Percentiles rank a stretch among this genome's conserved stretches.
Evolutionary conservation across 2,113 vertebrate species (phyloP).

Genomic region (Rhegmatorhina hoffmannsi): DNA sequence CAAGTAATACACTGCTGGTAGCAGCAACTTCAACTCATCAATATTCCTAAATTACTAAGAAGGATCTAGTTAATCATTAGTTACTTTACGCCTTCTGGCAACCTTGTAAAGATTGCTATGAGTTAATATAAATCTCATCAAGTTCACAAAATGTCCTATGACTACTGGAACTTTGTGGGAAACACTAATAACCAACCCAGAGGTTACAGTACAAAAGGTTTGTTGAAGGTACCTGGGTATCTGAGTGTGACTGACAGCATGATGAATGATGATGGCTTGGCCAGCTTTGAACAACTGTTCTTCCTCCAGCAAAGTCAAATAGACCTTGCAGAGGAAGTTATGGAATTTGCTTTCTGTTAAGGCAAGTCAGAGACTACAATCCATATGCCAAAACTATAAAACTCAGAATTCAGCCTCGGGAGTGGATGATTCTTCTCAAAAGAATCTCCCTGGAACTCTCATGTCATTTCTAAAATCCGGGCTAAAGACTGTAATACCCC

Average conservation of each 20-base stretch:
- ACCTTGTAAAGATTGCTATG: slow-evolving; percentile 16
- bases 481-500: not conserved
- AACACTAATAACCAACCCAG: slow-evolving; percentile 4
- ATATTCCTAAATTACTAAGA: slow-evolving; percentile 42
- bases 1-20: not conserved
- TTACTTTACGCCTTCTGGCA: slow-evolving; percentile 39
- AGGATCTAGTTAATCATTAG: slow-evolving; percentile 54
- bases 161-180: slow-evolving; percentile 38
- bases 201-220: not conserved
- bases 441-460: not conserved
- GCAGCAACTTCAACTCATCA: not conserved
- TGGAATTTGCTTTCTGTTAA: not conserved
- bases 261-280: slow-evolving; percentile 46
- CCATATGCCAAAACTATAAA: not conserved
- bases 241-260: not conserved
- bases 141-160: slow-evolving; percentile 13
- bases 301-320: slow-evolving; percentile 46
- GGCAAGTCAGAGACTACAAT: not conserved
- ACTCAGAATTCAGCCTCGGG: not conserved
- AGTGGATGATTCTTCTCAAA: not conserved
- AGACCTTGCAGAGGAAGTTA: slow-evolving; percentile 28
- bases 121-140: slow-evolving; percentile 62
- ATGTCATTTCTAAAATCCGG: not conserved
- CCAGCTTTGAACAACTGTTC: not conserved
- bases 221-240: slow-evolving; percentile 24